Conservation (phyloP, 2,113 vertebrate species). For the Baryphthengus martii region DNA sequence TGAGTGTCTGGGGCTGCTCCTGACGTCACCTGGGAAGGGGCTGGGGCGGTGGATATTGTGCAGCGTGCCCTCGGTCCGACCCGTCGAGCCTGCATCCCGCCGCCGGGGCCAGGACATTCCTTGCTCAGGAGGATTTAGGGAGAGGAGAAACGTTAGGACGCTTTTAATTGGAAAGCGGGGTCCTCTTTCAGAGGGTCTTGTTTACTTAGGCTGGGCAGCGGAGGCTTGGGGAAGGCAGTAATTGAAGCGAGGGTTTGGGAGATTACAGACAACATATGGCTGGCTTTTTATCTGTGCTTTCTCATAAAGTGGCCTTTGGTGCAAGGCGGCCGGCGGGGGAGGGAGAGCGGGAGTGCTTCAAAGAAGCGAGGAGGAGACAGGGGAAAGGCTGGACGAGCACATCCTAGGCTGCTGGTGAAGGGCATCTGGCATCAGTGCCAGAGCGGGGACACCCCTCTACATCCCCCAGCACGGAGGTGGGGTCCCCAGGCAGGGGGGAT, state of each 20-base stretch:
- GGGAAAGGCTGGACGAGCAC: neutral
- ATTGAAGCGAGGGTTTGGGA: conserved; percentile 81
- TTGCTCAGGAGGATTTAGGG: conserved; percentile 74
- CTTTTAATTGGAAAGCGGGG: conserved; percentile 83
- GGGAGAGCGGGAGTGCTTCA: neutral
- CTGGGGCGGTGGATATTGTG: conserved; percentile 50
- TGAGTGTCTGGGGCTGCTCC: conserved; percentile 74
- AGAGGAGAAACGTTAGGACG: conserved; percentile 75
- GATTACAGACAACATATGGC: conserved; percentile 83
- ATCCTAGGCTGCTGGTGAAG: neutral
- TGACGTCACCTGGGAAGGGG: conserved; percentile 76
- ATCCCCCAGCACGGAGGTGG: accelerated
- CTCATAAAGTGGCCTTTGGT: conserved; percentile 77
- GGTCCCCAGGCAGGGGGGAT: accelerated
- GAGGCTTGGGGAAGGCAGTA: conserved; percentile 75
- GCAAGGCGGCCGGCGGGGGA: neutral
- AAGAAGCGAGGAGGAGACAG: neutral
- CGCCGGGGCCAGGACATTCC: conserved; percentile 62
- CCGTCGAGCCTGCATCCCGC: conserved; percentile 28
- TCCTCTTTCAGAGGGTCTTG: conserved; percentile 78
- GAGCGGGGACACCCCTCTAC: neutral
- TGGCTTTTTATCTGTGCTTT: conserved; percentile 79
- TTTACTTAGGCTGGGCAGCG: conserved; percentile 76
- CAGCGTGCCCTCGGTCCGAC: conserved; percentile 62
- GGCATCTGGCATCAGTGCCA: accelerated